phyloP scores from a whole-genome alignment of 2,797 vertebrate genomes.

The Pygocentrus nattereri region DNA sequence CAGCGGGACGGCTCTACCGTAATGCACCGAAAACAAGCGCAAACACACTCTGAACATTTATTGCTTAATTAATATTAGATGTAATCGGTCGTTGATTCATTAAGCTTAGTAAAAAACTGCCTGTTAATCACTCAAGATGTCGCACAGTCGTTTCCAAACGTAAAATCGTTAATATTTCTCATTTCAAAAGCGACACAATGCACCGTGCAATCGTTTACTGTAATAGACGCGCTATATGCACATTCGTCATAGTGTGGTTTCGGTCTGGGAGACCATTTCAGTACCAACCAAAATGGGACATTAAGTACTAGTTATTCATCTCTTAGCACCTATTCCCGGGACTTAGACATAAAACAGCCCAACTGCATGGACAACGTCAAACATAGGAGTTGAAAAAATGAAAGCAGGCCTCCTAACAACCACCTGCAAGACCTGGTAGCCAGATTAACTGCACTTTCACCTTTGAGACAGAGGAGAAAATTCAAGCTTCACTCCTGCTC shows the following conservation, averaged over 20 bases:
- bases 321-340: no score
- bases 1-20: slow-evolving; percentile 49
- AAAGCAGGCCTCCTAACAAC: no score
- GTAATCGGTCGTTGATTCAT: not conserved
- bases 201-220: not conserved
- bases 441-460: no score
- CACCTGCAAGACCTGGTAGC: no score
- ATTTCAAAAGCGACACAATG: not conserved
- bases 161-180: not conserved
- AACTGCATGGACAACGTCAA: no score
- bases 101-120: not conserved
- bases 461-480: no score
- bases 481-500: no score
- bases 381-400: no score
- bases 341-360: no score
- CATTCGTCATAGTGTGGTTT: not conserved
- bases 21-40: slow-evolving; percentile 47
- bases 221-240: not conserved
- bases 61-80: not conserved
- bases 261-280: no score
- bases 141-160: not conserved
- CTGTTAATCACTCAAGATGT: not conserved
- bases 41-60: not conserved
- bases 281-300: no score
- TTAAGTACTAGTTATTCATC: no score